Evolutionary conservation across 2,888 invertebrate species (phyloP).

Genomic region (Amphipoea lucens): DNA sequence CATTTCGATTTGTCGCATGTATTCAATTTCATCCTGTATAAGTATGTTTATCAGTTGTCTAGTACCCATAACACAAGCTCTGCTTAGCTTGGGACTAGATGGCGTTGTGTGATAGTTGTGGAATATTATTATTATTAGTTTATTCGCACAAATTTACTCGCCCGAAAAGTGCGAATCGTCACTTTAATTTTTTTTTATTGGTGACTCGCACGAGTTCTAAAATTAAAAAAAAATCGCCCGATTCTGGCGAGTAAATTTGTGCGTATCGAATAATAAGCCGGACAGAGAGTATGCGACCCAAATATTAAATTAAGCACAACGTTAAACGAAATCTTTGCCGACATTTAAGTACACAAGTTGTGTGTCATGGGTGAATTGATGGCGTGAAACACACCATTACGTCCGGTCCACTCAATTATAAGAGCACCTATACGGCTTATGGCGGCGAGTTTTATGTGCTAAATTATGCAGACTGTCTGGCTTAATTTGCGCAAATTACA

Average conservation of each 20-base stretch:
- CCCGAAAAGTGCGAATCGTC: too few species aligned
- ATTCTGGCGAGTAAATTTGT: background rate
- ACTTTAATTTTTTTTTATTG: background rate
- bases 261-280: background rate
- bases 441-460: constrained; percentile 74
- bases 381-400: constrained; percentile 62
- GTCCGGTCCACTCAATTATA: constrained; percentile 66
- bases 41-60: too few species aligned
- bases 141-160: too few species aligned
- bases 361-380: constrained; percentile 57
- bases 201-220: background rate
- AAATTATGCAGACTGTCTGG: constrained; percentile 77
- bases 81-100: too few species aligned
- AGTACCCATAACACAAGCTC: too few species aligned
- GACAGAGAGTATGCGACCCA: constrained; percentile 5
- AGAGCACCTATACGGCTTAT: constrained; percentile 53
- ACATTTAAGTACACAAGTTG: constrained; percentile 52
- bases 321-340: constrained; percentile 55
- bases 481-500: constrained; percentile 77
- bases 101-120: too few species aligned
- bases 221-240: background rate
- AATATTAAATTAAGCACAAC: constrained; percentile 45
- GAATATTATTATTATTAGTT: too few species aligned
- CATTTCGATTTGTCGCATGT: too few species aligned
- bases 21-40: too few species aligned